Percentiles rank a stretch among this genome's conserved stretches.
Conservation (phyloP, 2,797 vertebrate species). For the Alectoris magna region DNA sequence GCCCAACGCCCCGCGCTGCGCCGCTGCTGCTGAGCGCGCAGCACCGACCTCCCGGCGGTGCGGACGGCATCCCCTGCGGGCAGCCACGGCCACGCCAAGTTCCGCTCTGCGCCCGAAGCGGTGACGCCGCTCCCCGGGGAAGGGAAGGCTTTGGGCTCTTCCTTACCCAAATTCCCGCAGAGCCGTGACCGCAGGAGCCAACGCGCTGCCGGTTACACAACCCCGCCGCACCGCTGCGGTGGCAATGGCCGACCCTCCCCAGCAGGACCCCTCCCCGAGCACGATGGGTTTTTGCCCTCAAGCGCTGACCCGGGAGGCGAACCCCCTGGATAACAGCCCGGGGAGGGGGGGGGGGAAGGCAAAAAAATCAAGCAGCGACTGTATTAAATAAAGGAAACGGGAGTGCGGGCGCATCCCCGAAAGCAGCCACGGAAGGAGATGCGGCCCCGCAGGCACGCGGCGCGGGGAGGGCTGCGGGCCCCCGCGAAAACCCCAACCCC, state of each 20-base stretch:
- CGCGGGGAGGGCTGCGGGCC: too few relatives aligned
- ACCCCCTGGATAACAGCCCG: not conserved
- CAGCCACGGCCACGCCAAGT: fast-evolving
- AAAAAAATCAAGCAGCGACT: too few relatives aligned
- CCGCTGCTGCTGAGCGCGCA: too few relatives aligned
- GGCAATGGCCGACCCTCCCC: not conserved
- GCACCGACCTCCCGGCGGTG: too few relatives aligned
- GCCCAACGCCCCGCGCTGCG: not conserved
- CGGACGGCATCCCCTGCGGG: not conserved
- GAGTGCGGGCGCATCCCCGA: too few relatives aligned
- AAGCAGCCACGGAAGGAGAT: too few relatives aligned
- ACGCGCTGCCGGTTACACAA: slow-evolving; percentile 49
- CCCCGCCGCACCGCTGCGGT: not conserved
- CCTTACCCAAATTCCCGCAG: not conserved
- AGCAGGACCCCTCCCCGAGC: too few relatives aligned
- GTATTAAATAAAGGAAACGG: too few relatives aligned
- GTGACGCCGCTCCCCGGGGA: not conserved
- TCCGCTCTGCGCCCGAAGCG: not conserved
- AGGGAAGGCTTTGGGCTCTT: not conserved
- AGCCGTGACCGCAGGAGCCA: slow-evolving; percentile 7
- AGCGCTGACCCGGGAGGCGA: fast-evolving
- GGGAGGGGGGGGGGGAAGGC: not conserved
- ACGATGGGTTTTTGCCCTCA: not conserved
- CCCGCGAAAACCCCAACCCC: not conserved
- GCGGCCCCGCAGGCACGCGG: too few relatives aligned